Evolutionary conservation across 2,797 vertebrate species (phyloP), one percentile per base, ranked within the genome.

Genomic region (Pangasius krempfi): DNA sequence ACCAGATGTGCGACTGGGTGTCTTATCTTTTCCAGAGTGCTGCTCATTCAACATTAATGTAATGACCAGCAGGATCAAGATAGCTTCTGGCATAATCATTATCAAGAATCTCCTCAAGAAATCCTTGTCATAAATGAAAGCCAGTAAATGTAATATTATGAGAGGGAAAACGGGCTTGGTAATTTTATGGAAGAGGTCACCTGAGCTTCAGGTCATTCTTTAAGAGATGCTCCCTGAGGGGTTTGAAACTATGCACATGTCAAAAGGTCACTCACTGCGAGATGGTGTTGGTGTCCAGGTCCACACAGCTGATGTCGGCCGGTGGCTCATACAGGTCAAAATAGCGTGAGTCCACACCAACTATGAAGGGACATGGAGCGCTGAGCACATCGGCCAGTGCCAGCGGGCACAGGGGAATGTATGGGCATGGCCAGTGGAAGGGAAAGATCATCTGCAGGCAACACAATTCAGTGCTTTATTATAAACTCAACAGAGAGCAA

Each of bases 241-340:
- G 13, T 47, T 64, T 56, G 62, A 50, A 84, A 80, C 75, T 88
- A 89, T 90, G 87, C 60, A 52, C 44, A 13, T 37, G 88, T 93
- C 70, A 92, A 91, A 87, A 88, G 89, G 86, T 91, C 83, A 97
- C 99, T 98, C 96, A 99, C 99, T 99, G 98, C 90, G 97, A 99
- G 94, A 99, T 99, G 84, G 98, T 99, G 95, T 99, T 99, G 94
- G 99, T 99, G 95, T 99, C 99, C 94, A 99, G 95, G 95, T 99
- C 98, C 93, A 99, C 97, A 87, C 99, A 99, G 95, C 97, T 99
- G 92, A 99, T 98, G 91, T 99, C 99, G 13, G 97, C 96, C 9
- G 99, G 99, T 91, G 99, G 99, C 89, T 99, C 97, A 86, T 98
- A 99, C 88, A 99, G 97, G 94, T 99, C 99, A 94, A 99, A 99